Evolutionary conservation across 2,113 vertebrate genomes (phyloP), one percentile per base, ranked within the genome.

Genomic region (Hemichromis elongatus): DNA sequence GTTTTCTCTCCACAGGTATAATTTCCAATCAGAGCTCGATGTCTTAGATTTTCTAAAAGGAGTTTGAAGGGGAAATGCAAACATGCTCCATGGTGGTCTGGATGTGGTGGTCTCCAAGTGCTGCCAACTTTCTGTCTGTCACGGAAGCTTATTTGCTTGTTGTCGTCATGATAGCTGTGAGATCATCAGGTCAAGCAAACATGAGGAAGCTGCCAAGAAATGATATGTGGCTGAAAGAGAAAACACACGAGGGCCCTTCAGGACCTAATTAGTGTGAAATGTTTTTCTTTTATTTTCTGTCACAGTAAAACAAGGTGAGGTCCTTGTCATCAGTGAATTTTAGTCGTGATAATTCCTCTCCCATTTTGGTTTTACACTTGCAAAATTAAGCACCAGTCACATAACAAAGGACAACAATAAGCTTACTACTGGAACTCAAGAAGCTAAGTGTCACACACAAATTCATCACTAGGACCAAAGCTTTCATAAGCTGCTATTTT

Each of bases 181-280:
- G 87, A 89, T 89, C 82, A 89, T 50, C 68, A 78, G 92, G 92
- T 91, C 91, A 91, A 57, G 75, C 89, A 90, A 93, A 91, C 88
- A 88, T 83, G 83, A 93, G 79, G 81, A 87, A 90, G 92, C 92
- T 93, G 88, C 88, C 90, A 89, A 81, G 79, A 30, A 90, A 85
- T 79, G 90, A 89, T 16, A 24, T 16, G 28, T 28, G 42, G 30
- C 85, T 66, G 84, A 68, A 61, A 61, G 50, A 21, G 19, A 59
- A 47, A 52, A 73, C 26, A 70, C 42, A 68, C 3, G n/a, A 57
- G 61, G 54, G 80, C 82, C 89, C 85, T 26, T 84, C 85, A 87
- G 83, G 89, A 83, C 82, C 85, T 93, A 93, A 96, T 95, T 88
- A 94, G 90, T 92, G 92, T 91, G 92, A 94, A 93, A 94, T 89